phyloP scores from a whole-genome alignment of 2,888 invertebrate species.

The Morpho achilles region DNA sequence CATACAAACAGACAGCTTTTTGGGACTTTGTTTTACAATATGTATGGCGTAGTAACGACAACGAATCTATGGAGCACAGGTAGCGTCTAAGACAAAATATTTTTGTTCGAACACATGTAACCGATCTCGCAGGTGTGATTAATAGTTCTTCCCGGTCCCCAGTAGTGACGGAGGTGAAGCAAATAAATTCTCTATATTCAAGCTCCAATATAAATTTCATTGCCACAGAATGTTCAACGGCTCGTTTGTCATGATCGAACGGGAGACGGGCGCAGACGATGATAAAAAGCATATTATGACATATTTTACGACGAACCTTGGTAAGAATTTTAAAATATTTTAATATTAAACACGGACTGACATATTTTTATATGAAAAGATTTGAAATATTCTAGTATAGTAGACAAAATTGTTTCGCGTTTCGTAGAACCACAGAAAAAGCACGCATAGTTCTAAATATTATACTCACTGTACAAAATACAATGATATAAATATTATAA shows the following conservation, averaged over 20 bases:
- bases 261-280: slow-evolving; percentile 11
- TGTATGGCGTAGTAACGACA: too few species aligned
- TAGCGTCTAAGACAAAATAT: slow-evolving; percentile 9
- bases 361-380: too few species aligned
- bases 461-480: too few species aligned
- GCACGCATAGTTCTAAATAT: too few species aligned
- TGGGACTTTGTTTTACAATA: too few species aligned
- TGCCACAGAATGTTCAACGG: slow-evolving; percentile 43
- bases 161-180: slow-evolving; percentile 55
- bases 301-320: slow-evolving; percentile 13
- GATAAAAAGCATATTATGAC: slow-evolving; percentile 18
- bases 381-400: too few species aligned
- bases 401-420: too few species aligned
- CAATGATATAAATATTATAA: too few species aligned
- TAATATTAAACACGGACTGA: background rate
- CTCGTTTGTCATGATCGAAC: slow-evolving; percentile 24
- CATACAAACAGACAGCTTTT: too few species aligned
- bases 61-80: too few species aligned
- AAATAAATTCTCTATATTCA: slow-evolving; percentile 47
- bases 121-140: slow-evolving; percentile 54
- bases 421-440: too few species aligned
- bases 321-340: slow-evolving; percentile 11
- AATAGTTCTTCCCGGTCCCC: slow-evolving; percentile 58
- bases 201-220: slow-evolving; percentile 46
- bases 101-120: slow-evolving; percentile 27